Evolutionary conservation across 1,140 invertebrate genomes (phyloP).

Genomic region (Leptoteleia sp.): DNA sequence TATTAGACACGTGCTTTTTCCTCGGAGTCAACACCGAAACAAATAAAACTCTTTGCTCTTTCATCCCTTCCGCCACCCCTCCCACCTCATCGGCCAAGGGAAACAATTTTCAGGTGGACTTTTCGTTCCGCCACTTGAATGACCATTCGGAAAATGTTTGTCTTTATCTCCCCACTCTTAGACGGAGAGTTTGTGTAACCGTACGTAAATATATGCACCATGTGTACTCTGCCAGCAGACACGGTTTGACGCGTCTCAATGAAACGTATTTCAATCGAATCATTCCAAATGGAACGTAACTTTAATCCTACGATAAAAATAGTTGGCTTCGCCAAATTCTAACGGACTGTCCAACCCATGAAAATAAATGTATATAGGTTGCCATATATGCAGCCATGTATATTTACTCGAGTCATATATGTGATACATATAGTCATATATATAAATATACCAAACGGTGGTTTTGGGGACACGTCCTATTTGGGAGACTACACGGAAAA

Average conservation of each 20-base stretch:
- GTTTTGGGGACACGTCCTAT: no score
- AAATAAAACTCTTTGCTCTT: constrained; percentile 50
- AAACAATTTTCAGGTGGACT: constrained; percentile 52
- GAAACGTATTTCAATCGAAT: constrained; percentile 50
- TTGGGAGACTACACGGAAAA: no score
- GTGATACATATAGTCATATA: no score
- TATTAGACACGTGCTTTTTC: constrained; percentile 49
- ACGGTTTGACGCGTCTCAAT: constrained; percentile 28
- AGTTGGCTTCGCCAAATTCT: no score
- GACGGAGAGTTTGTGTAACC: constrained; percentile 27
- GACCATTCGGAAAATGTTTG: constrained; percentile 36
- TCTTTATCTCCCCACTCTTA: constrained; percentile 14
- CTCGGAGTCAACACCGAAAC: constrained; percentile 43
- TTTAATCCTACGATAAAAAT: constrained; percentile 55
- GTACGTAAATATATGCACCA: constrained; percentile 16
- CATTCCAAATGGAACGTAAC: constrained; percentile 48
- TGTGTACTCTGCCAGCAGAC: constrained; percentile 8
- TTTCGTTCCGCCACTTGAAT: constrained; percentile 3
- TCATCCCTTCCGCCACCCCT: background rate
- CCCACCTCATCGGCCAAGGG: no score
- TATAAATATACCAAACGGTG: no score
- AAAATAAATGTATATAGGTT: no score
- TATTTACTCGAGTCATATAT: no score
- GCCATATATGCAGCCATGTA: no score
- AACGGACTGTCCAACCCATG: no score